Percentiles rank a stretch among this genome's conserved stretches.
Conservation (phyloP, 2,888 invertebrate genomes). For the Tetragonula carbonaria region DNA sequence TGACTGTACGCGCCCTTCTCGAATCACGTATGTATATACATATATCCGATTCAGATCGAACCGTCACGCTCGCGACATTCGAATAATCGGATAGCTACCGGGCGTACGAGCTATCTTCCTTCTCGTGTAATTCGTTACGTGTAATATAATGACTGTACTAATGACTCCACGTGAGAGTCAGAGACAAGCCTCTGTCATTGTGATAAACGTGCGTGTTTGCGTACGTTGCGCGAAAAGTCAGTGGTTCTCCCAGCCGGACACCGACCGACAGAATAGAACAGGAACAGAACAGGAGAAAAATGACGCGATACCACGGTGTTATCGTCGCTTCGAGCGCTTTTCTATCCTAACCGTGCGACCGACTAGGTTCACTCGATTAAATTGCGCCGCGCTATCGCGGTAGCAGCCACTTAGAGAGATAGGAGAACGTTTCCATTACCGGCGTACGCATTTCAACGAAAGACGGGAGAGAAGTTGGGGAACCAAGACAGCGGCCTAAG, state of each 20-base stretch:
- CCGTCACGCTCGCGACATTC: constrained; percentile 27
- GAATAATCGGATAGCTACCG: constrained; percentile 24
- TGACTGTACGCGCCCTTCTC: neutral
- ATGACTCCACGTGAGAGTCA: constrained; percentile 29
- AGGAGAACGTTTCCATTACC: constrained; percentile 43
- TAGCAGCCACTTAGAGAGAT: constrained; percentile 26
- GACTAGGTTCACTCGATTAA: constrained; percentile 22
- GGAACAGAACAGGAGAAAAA: neutral
- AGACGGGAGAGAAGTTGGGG: constrained; percentile 29
- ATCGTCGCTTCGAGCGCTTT: neutral
- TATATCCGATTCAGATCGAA: constrained; percentile 42
- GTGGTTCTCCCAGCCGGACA: neutral
- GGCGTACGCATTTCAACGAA: constrained; percentile 33
- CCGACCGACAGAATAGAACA: neutral
- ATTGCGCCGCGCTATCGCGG: constrained; percentile 22
- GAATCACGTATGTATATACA: neutral
- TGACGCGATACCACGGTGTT: neutral
- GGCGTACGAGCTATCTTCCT: constrained; percentile 3
- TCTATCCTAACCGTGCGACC: neutral
- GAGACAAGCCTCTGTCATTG: constrained; percentile 8
- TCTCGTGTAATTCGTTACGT: constrained; percentile 35
- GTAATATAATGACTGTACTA: constrained; percentile 47
- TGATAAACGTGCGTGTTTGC: constrained; percentile 5
- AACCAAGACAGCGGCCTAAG: constrained; percentile 55
- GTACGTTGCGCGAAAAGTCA: neutral